A percentile compares a stretch with the other conserved stretches of the same genome.
These are phyloP conservation scores for Protonibea diacanthus DNA, from an alignment of 2,797 vertebrate genomes.

Conservation along the genomic window DNA sequence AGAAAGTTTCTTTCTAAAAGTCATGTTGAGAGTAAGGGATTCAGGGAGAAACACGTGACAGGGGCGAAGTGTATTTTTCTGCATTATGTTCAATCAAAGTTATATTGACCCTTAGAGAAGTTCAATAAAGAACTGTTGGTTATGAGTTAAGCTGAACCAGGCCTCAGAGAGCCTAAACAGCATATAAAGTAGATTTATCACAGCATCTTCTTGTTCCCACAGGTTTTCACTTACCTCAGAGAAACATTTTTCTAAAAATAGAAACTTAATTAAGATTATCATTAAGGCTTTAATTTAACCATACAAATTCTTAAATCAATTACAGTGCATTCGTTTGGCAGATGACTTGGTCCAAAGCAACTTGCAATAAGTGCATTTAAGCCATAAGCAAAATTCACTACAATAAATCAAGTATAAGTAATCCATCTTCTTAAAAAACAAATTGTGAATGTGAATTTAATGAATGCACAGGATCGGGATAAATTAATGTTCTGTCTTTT, in stretches of 20 bases:
- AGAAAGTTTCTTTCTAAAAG: conserved; percentile 24
- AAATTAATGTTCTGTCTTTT: conserved; percentile 30
- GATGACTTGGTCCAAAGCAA: conserved; percentile 9
- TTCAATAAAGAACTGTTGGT: conserved; percentile 59
- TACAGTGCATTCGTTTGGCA: conserved; percentile 44
- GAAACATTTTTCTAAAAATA: conserved; percentile 55
- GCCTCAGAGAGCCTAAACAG: conserved; percentile 44
- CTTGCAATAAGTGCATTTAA: conserved; percentile 15
- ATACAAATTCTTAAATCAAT: conserved; percentile 39
- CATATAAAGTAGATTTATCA: conserved; percentile 58
- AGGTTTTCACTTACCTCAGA: conserved; percentile 40
- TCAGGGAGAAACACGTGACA: conserved; percentile 13
- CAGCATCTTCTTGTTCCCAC: conserved; percentile 44
- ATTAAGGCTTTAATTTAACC: conserved; percentile 44
- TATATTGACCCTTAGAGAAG: conserved; percentile 62
- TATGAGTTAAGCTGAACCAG: conserved; percentile 59
- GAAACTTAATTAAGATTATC: conserved; percentile 53
- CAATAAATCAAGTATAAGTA: conserved; percentile 23
- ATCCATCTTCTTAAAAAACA: conserved; percentile 20
- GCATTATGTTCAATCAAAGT: conserved; percentile 55
- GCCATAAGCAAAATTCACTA: conserved; percentile 11
- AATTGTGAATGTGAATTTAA: neutral
- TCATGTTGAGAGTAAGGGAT: neutral
- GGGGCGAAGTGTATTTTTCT: conserved; percentile 23
- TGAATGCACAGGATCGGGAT: neutral